Percentiles rank a stretch among this genome's conserved stretches.
phyloP scores from a whole-genome alignment of 2,113 vertebrate genomes.

The mouse (Mus musculus) region DNA sequence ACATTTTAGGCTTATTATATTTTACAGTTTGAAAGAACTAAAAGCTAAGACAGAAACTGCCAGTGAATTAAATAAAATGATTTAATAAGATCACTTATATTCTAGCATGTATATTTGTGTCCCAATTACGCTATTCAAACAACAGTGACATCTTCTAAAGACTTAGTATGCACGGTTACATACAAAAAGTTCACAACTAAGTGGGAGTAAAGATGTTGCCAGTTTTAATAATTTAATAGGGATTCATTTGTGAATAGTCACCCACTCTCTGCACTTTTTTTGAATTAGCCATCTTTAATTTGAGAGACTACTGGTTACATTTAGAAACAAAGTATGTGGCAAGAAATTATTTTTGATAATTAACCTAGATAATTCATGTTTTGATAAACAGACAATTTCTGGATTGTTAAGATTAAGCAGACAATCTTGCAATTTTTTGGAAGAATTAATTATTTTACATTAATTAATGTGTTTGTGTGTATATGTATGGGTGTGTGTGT shows the following conservation, averaged over 20 bases:
- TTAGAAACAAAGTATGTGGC: neutral
- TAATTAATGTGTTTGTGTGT: neutral
- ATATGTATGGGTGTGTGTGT: no score
- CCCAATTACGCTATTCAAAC: neutral
- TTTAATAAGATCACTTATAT: conserved; percentile 15
- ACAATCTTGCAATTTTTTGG: neutral
- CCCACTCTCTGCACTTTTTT: neutral
- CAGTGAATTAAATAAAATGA: neutral
- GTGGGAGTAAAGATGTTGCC: neutral
- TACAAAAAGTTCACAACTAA: neutral
- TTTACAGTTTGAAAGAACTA: neutral
- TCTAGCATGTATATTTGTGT: neutral
- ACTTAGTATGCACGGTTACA: neutral
- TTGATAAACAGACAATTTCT: neutral
- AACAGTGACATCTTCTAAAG: neutral
- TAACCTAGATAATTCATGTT: neutral
- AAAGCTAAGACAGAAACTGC: neutral
- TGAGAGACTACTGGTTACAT: conserved; percentile 20
- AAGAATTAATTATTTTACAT: neutral
- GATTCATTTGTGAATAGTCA: neutral
- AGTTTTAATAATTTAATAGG: neutral
- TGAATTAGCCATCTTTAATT: neutral
- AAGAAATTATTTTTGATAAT: neutral
- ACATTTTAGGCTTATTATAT: neutral
- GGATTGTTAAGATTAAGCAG: neutral